Base-by-base conservation (phyloP, 1,140 invertebrate species). In the Aradophagus sp. region DNA sequence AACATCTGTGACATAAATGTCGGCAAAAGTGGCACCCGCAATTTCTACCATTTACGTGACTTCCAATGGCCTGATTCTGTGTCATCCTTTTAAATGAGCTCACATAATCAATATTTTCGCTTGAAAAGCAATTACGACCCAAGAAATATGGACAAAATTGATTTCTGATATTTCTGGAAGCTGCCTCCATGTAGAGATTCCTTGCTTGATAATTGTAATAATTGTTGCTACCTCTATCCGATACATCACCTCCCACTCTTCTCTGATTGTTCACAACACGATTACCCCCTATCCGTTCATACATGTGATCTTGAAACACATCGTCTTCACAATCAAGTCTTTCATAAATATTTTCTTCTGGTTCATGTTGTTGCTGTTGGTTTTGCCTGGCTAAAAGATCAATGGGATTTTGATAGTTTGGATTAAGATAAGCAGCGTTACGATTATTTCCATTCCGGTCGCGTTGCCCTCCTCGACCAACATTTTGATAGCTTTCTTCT, bases 271-370 rank as follows among this genome's bases (percentile, higher is more conserved):
- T 50, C 2, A 55, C 55, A n/a, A 58, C 75, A 8, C 75, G 61
- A 5, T 79, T 65, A 19, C 79, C 76, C 3, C 75, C 77, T 23
- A 84, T 80, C 42, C 81, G 77, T 36, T 84, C 81, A 26, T 84
- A 84, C 15, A 62, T 81, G n/a, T 82, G 81, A 72, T 82, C 74
- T 10, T 76, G 76, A 10, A 41, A 50, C 1, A 53, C 38, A 27
- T 74, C 81, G 5, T 83, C 80, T 10, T 81, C 79, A 17, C 79
- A 79, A 32, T 84, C 82, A 6, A 85, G 45, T 45, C 81, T 74
- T 38, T 85, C 83, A 35, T 85, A 85, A 65, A 84, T 85, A 44
- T 85, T 85, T 44, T 85, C 83, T 38, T 84, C 82, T 0, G 78
- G 77, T 52, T 83, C 82, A 7, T 81, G 74, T 4, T 69, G 74